Evolutionary conservation across 2,113 vertebrate species (phyloP), one percentile per base, ranked within the genome.

Genomic region (Pterocles burchelli): DNA sequence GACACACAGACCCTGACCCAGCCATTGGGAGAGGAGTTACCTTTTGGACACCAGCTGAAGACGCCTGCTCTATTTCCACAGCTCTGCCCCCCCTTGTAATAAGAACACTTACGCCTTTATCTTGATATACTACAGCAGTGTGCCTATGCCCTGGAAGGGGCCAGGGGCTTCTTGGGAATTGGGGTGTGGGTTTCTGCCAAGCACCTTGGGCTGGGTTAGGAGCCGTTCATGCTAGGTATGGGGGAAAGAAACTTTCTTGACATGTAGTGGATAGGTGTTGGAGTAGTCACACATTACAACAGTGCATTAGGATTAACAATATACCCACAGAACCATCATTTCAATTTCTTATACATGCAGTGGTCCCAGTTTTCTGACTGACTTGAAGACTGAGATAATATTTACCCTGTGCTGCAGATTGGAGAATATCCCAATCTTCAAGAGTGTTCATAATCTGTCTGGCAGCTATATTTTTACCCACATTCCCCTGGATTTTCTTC

Each of bases 191-290:
- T 62, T 90, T 80, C 58, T 88, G 19, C 11, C 48, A 48, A 77
- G 17, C 25, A 79, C 14, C 26, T 48, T 13, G 9, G 22, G 33
- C 29, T 17, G 24, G 11, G 21, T 52, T 61, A 28, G 29, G 33
- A 88, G 33, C 36, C 0, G 0, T 57, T 85, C 13, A 5, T 68
- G 28, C 7, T 45, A 54, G n/a, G 11, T 51, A 33, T 1, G 1
- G 16, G n/a, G 51, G 80, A 89, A 73, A 59, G 45, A 70, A 78
- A 26, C 31, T 11, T 73, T 55, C 38, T 93, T 78, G 41, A 7
- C 51, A 55, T 1, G 1, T 38, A 72, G 25, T 31, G 11, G 31
- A 10, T 57, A 63, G 26, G 5, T 72, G 25, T 45, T 83, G 62
- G 31, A 68, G 18, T 67, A 77, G 19, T 86, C 38, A 85, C 48